A percentile compares a stretch with the other conserved stretches of the same genome.
Evolutionary conservation across 2,113 vertebrate species (phyloP).

Genomic region (Lepus timidus): DNA sequence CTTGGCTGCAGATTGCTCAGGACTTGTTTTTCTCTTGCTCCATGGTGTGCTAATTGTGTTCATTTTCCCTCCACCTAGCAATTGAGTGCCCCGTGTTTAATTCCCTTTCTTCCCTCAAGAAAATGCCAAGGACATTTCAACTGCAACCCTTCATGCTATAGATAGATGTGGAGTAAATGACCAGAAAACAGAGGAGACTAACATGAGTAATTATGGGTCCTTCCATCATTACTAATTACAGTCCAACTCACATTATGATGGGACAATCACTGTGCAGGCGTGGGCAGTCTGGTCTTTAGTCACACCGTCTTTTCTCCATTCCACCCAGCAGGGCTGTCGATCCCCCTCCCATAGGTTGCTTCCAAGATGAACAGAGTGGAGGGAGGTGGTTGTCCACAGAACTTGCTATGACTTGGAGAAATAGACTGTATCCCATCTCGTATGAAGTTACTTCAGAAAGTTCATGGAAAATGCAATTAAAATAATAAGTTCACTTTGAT

Average conservation of each 20-base stretch:
- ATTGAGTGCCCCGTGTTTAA: slow-evolving; percentile 23
- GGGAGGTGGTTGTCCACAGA: background rate
- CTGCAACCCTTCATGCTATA: background rate
- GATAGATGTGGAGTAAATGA: background rate
- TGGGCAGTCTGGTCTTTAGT: background rate
- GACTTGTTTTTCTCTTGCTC: background rate
- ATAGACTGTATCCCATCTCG: background rate
- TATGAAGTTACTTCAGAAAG: background rate
- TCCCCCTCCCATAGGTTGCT: background rate
- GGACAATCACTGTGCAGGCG: background rate
- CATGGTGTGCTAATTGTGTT: slow-evolving; percentile 3
- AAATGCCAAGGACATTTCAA: slow-evolving; percentile 68
- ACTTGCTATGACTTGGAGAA: background rate
- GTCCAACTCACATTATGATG: background rate
- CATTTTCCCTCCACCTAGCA: background rate
- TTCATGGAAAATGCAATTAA: no score
- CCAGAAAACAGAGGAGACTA: background rate
- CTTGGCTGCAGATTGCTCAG: background rate
- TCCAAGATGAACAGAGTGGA: background rate
- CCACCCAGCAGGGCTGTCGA: fast-evolving
- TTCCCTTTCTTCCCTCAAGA: slow-evolving; percentile 12
- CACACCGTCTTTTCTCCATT: background rate
- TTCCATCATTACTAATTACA: background rate
- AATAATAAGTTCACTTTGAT: no score
- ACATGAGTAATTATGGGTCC: background rate